Evolutionary conservation across 1,140 invertebrate genomes (phyloP), one percentile per base, ranked within the genome.

Genomic region (Drosophila nigromelanica): DNA sequence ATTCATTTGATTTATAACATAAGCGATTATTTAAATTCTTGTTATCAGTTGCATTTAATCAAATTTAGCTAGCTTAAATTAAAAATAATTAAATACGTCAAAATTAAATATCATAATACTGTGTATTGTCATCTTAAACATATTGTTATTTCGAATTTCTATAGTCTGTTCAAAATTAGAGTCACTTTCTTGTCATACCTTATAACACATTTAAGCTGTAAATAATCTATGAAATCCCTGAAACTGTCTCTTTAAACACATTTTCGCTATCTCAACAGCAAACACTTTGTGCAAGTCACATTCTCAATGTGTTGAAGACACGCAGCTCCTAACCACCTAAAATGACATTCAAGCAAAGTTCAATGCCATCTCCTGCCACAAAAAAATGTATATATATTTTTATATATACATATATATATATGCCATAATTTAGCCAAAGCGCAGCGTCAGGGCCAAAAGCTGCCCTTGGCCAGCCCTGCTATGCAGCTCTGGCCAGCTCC

Each of bases 381-480:
- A 35, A 67, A 62, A 40, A 35, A 35, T 8, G 7, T n/a, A n/a
- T n/a, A n/a, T n/a, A 30, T 5, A 30, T 18, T 1, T 2, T 2
- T 5, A 30, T 30, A 30, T 30, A 45, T 45, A 52, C 2, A 24
- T 24, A 24, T 24, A 24, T 11, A 55, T 48, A 60, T 68, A 62
- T 69, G 71, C 63, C 74, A 77, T 77, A 69, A 77, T 77, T 77
- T 70, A 70, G 58, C 43, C 48, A 52, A 74, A 61, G 35, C 69
- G 62, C 62, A 67, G 73, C 56, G 62, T 54, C 73, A 76, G 37
- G 73, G 69, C 73, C 58, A 67, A 66, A 73, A 67, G 58, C 59
- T 76, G 74, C 58, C 74, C 74, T 76, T 76, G 71, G 58, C 42
- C 42, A 18, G 43, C 35, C 40, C 47, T 21, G 27, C 43, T 6